phyloP scores from a whole-genome alignment of 2,797 vertebrate species.

The Acanthurus lineatus region DNA sequence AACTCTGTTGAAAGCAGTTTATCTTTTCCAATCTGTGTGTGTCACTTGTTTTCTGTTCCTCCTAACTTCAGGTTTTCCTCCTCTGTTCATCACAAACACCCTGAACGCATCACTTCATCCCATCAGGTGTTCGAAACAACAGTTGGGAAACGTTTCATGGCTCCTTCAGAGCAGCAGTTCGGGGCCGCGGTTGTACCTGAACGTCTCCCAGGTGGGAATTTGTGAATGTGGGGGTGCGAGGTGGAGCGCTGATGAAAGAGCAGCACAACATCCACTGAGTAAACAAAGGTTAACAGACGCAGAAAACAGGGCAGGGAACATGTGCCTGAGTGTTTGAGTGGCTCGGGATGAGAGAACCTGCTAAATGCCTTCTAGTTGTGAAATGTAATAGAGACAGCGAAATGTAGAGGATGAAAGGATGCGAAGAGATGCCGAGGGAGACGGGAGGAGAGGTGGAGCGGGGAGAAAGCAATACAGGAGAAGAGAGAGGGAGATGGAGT shows the following conservation, averaged over 20 bases:
- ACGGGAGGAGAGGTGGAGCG: background rate
- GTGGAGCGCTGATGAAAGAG: conserved; percentile 44
- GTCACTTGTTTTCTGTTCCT: background rate
- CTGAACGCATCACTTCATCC: background rate
- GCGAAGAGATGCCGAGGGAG: conserved; percentile 8
- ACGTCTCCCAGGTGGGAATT: conserved; percentile 57
- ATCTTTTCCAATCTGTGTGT: too few relatives aligned
- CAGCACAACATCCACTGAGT: conserved; percentile 1
- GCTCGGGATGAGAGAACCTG: background rate
- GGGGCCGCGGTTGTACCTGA: background rate
- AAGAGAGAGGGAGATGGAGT: conserved; percentile 3
- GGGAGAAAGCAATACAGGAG: background rate
- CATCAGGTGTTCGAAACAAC: background rate
- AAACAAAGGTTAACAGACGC: conserved; percentile 43
- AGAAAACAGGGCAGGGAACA: conserved; percentile 20
- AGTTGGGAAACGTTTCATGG: background rate
- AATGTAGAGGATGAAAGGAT: conserved; percentile 1
- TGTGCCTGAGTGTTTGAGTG: background rate
- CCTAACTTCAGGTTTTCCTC: too few relatives aligned
- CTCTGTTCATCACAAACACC: background rate
- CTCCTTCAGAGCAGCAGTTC: background rate
- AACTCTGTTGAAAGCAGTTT: too few relatives aligned
- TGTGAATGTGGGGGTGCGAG: conserved; percentile 47
- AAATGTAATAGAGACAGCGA: conserved; percentile 24
- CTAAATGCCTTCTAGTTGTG: conserved; percentile 12